Conservation (phyloP, 2,113 vertebrate genomes). For the Cichladusa arquata region DNA sequence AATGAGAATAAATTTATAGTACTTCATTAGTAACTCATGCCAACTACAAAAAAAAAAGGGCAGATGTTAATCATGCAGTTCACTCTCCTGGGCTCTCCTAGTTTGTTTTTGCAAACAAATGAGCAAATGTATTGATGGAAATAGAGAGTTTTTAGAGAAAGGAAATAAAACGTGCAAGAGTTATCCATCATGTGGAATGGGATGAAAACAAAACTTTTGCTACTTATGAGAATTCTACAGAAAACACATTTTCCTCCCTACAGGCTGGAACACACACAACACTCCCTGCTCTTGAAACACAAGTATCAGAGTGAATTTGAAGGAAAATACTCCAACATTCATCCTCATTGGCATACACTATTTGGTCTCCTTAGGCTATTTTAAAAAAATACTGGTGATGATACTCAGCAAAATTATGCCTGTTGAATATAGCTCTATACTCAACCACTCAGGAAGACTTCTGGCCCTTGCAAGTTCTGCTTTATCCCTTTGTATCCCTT, state of each 20-base stretch:
- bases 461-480: accelerated
- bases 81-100: not conserved
- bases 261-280: not conserved
- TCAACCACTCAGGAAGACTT: not conserved
- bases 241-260: not conserved
- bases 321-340: not conserved
- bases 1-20: not conserved
- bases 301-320: not conserved
- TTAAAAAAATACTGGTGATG: not conserved
- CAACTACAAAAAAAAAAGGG: not conserved
- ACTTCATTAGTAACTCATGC: not conserved
- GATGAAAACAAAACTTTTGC: not conserved
- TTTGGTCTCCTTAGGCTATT: not conserved
- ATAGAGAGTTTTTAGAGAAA: not conserved
- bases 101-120: not conserved
- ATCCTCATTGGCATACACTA: not conserved
- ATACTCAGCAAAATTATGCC: not conserved
- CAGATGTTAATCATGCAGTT: not conserved
- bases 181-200: not conserved
- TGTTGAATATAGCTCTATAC: not conserved
- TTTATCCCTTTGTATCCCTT: not conserved
- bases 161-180: not conserved
- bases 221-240: not conserved
- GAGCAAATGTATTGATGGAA: not conserved
- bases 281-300: not conserved